Base-by-base conservation (phyloP, 1,140 invertebrate species). In the Bilobella aurantiaca region DNA sequence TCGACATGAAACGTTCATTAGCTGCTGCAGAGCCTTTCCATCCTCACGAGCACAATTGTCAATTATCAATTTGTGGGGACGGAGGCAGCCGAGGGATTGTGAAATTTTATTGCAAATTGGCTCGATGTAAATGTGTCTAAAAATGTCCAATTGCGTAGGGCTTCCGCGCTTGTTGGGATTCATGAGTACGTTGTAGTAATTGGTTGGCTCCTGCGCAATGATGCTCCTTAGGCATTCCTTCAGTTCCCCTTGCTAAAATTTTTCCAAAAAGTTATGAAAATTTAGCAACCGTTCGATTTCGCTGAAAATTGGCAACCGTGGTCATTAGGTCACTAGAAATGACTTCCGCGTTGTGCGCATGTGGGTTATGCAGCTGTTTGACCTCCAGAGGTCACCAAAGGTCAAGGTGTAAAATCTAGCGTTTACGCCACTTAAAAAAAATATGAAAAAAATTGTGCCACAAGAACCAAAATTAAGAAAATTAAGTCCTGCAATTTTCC, bases 41-140 rank as follows among this genome's bases (percentile, higher is more conserved):
- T 62, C 59, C 5, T 62, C 59, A 14, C 59, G 14, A 21, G 37
- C 37, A 46, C 59, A 62, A 18, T 42, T 62, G 3, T 62, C 59
- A 21, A 62, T 42, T 23, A 46, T 46, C 8, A 23, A 21, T 23
- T 27, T 34, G 25, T 62, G 59, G 3, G 59, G 59, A 21, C 46
- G 25, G 32, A 62, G 37, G 23, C 59, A 62, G 32, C 5, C 18
- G 2, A 62, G 12, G 3, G 59, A 62, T 21, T 37, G n/a, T 37
- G 59, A 62, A 23, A 62, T 25, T 23, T 62, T 62, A 23, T 37
- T 62, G 25, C 59, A 62, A 23, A 62, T 37, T 62, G 59, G 59
- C 34, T 62, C 59, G 27, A 62, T 42, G 59, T 62, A 62, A 18
- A 62, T 28, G 21, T 62, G 59, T 25, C 34, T 5, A 28, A 62